Conservation (phyloP, 2,113 vertebrate species). For the Eclectus roratus region DNA sequence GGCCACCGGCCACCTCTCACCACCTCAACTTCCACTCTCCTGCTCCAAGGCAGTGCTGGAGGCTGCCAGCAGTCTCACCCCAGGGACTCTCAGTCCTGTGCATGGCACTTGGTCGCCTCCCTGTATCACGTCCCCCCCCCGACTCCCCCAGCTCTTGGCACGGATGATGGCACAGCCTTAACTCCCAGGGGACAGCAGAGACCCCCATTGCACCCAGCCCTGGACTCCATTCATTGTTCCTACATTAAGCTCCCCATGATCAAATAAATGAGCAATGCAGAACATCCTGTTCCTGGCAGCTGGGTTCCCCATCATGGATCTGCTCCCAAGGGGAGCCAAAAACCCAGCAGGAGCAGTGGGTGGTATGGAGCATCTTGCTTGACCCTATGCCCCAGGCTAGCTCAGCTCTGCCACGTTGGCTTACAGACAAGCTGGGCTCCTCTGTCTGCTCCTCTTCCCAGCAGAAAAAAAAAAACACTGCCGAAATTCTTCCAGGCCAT, state of each 20-base stretch:
- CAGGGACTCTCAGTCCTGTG: not conserved
- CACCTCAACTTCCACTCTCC: not conserved
- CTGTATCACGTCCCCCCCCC: not conserved
- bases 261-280: conserved; percentile 67
- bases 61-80: not conserved
- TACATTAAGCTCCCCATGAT: not conserved
- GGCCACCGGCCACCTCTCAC: not conserved
- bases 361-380: not conserved
- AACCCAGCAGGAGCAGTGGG: not conserved
- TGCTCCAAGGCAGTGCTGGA: not conserved
- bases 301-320: not conserved
- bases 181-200: not conserved
- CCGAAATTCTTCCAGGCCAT: conserved; percentile 20
- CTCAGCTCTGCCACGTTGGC: conserved; percentile 45
- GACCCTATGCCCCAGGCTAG: not conserved
- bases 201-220: not conserved
- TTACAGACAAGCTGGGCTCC: not conserved
- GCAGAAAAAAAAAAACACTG: not conserved
- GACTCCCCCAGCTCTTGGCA: not conserved
- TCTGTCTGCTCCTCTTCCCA: not conserved
- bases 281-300: not conserved
- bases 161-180: not conserved
- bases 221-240: not conserved
- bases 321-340: not conserved
- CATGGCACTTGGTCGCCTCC: not conserved